Evolutionary conservation across 2,797 vertebrate species (phyloP).

Genomic region (Leptoclinus maculatus): DNA sequence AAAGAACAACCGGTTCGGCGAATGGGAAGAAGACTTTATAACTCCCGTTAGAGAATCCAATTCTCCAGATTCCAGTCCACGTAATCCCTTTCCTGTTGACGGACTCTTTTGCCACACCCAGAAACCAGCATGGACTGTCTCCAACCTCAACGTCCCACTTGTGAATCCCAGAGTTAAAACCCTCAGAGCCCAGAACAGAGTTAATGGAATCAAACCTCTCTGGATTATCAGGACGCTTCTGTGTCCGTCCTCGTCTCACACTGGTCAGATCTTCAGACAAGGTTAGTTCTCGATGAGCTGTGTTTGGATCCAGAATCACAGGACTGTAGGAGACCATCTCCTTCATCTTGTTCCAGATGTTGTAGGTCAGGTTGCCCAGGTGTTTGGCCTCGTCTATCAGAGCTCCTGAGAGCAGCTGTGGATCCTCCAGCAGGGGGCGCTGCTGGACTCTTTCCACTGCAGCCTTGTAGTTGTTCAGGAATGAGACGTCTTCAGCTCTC

Average conservation of each 20-base stretch:
- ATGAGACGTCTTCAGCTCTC: not conserved
- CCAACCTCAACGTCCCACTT: not conserved
- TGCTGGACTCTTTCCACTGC: not conserved
- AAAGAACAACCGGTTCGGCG: fast-evolving
- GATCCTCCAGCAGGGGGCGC: not conserved
- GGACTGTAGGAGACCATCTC: not conserved
- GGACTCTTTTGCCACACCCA: not conserved
- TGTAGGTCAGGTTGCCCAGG: not conserved
- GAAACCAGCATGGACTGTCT: not conserved
- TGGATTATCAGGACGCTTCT: not conserved
- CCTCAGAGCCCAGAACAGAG: not conserved
- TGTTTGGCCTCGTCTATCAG: not conserved
- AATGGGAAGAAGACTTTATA: not conserved
- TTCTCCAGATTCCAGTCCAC: not conserved
- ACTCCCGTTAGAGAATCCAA: not conserved
- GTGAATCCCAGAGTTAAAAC: not conserved
- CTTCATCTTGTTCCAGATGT: not conserved
- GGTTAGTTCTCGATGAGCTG: not conserved
- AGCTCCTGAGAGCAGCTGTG: not conserved
- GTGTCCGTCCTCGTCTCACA: not conserved
- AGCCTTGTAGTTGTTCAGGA: not conserved
- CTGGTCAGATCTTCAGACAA: not conserved
- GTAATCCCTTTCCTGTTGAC: not conserved
- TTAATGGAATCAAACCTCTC: not conserved
- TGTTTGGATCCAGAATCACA: not conserved